Evolutionary conservation across 2,797 vertebrate species (phyloP), one percentile per base, ranked within the genome.

Genomic region (Rhinogobio ventralis): DNA sequence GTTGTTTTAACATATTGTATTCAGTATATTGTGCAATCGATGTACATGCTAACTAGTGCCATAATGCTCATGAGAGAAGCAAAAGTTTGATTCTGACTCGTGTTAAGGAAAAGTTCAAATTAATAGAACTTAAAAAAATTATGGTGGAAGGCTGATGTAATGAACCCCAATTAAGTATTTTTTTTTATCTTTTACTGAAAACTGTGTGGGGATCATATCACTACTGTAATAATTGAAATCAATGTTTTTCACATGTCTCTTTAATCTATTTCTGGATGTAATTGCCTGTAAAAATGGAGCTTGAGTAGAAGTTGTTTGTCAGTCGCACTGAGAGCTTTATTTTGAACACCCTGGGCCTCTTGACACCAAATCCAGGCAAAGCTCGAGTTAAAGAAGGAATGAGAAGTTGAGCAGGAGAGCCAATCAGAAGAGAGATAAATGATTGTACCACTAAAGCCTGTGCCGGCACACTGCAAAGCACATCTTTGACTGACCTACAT

Each of bases 401-500:
- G 33, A 73, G 78, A 30, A 45, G 42, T 73, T 71, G 83, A 53
- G 39, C 33, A 20, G 30, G 45, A 60, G 68, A 82, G 79, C 89
- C 88, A 87, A 89, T 90, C 87, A 76, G 74, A 82, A 73, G 53
- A 57, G 71, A 86, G 82, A 83, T 86, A 75, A 83, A 66, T 46
- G 67, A 81, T 87, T 81, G 62, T 76, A 83, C 85, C 78, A 84
- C 77, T 53, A 66, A 86, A 88, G 88, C 60, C 71, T 77, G 79
- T 72, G 51, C 78, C 57, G 86, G 81, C 86, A 88, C 83, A 88
- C 67, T 79, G 79, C 83, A 66, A 69, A 82, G 78, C 85, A 85
- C 82, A 81, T 81, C 71, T 69, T 88, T 86, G 69, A 77, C 80
- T 93, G 92, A 92, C 91, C 89, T 91, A 92, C 86, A 92, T 93